Evolutionary conservation across 2,113 vertebrate genomes (phyloP), one percentile per base, ranked within the genome.

Genomic region (Ochotona princeps): DNA sequence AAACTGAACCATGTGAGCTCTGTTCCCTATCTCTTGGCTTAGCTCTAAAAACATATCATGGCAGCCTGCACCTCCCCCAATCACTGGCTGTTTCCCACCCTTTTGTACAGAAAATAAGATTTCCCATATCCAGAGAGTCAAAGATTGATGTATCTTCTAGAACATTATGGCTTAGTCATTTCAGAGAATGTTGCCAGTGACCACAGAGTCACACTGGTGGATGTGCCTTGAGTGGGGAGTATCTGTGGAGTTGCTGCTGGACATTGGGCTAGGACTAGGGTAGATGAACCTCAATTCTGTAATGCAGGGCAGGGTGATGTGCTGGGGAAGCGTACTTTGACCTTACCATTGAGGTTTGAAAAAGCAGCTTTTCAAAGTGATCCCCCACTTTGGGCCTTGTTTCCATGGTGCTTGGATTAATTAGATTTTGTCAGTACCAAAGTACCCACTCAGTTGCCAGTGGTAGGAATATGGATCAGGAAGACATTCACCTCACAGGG

Each of bases 1-100:
- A 92, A 11, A 11, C 60, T 63, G 32, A 66, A 15, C 20, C 12
- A 57, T 14, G 18, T 57, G 54, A 57, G 54, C 54, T 57, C 54
- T 57, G 54, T 57, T 57, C 18, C 72, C 66, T 7, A 5, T 18
- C 25, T 84, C 12, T n/a, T 13, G 8, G 21, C 18, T 57, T 57
- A 18, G 54, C 54, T 61, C 79, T 44, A 54, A 3, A n/a, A 8
- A 44, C 76, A 38, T 13, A 4, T 5, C 7, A 10, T 10, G 20
- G n/a, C 3, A 65, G n/a, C 14, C 30, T 21, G 17, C 25, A 44
- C 3, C 4, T 5, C 35, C 5, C 4, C 1, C 44, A 44, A 0
- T 69, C 23, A 25, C 2, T 78, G 17, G 9, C 13, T 17, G 35
- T 10, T 65, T 61, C 7, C 28, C 5, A 7, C 10, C 20, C 15